Conservation (phyloP, 2,888 invertebrate species). For the Mycalesis mineus region DNA sequence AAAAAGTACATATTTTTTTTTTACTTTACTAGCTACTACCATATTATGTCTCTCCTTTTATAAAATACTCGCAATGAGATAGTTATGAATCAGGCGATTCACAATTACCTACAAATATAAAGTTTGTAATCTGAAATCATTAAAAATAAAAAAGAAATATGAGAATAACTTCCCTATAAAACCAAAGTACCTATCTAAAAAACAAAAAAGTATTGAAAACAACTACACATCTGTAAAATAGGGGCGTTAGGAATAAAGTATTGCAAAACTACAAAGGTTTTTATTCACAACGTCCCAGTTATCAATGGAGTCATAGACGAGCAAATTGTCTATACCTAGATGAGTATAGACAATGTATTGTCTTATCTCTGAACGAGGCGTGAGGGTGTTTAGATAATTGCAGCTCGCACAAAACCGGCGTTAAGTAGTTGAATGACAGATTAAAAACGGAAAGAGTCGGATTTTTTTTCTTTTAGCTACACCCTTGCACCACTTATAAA, state of each 20-base stretch:
- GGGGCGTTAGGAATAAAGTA: background rate
- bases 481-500: background rate
- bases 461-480: slow-evolving; percentile 6
- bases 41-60: no score
- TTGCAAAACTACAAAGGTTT: slow-evolving; percentile 9
- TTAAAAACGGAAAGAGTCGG: slow-evolving; percentile 40
- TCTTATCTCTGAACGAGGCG: slow-evolving; percentile 19
- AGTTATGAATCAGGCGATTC: no score
- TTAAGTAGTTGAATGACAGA: slow-evolving; percentile 58
- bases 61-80: no score
- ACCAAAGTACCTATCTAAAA: no score
- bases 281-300: slow-evolving; percentile 23
- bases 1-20: no score
- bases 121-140: no score
- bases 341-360: slow-evolving; percentile 20
- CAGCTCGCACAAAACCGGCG: slow-evolving; percentile 38
- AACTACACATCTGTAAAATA: background rate
- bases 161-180: no score
- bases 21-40: no score
- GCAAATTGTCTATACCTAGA: slow-evolving; percentile 31
- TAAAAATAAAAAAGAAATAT: no score
- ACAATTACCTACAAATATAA: no score
- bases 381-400: slow-evolving; percentile 47
- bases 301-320: slow-evolving; percentile 30
- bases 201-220: no score